A percentile compares a stretch with the other conserved stretches of the same genome.
These are phyloP conservation scores for Fabriciana adippe DNA, from an alignment of 2,888 invertebrate species.

Conservation along the genomic window DNA sequence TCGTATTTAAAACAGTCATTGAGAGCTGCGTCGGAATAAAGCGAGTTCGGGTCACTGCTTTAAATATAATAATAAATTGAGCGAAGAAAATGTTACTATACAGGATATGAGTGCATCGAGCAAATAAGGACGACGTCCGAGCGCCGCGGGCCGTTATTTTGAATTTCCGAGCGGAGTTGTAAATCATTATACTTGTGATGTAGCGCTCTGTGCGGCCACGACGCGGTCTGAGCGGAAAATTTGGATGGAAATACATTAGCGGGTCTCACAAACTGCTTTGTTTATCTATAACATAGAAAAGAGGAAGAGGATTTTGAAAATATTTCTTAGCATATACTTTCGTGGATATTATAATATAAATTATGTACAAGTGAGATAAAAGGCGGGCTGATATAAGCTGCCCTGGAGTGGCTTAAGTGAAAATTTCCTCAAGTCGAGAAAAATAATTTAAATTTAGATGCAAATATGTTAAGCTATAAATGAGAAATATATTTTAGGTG, in stretches of 20 bases:
- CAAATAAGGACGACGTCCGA: conserved; percentile 45
- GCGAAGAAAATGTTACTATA: conserved; percentile 39
- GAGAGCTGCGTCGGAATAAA: no score
- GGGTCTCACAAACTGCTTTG: conserved; percentile 9
- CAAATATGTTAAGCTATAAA: no score
- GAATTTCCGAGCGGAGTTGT: conserved; percentile 40
- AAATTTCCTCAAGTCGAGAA: neutral
- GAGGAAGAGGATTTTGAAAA: no score
- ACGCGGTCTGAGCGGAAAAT: conserved; percentile 32
- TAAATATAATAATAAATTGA: conserved; percentile 18
- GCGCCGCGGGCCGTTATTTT: conserved; percentile 33
- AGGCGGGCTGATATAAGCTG: neutral
- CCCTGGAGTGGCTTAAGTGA: neutral
- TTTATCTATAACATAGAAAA: conserved; percentile 4
- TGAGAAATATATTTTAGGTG: no score
- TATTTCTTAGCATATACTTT: no score
- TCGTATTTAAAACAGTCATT: no score
- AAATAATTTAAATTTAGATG: no score
- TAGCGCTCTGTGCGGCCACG: conserved; percentile 37
- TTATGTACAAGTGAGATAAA: neutral
- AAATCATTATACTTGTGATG: conserved; percentile 46
- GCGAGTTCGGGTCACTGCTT: no score
- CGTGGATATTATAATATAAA: no score
- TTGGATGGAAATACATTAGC: conserved; percentile 33
- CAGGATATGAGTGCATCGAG: conserved; percentile 42